Evolutionary conservation across 2,113 vertebrate genomes (phyloP), one percentile per base, ranked within the genome.

Genomic region (Puma concolor): DNA sequence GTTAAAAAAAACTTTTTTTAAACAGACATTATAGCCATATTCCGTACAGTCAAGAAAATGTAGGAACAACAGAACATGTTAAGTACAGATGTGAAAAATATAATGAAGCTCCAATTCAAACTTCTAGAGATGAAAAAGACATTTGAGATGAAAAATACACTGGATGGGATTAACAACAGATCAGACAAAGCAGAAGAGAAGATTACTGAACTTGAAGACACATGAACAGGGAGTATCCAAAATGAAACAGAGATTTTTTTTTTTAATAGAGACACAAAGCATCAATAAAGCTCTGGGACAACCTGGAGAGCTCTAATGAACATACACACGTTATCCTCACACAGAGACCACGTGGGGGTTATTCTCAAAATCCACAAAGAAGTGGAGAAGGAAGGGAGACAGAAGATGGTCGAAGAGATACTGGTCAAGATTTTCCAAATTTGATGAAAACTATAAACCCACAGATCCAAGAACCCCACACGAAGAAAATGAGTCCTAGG

Each of bases 401-500:
- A 60, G 13, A 88, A 88, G 69, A 29, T 4, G n/a, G 21, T 12
- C 16, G 0, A 71, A 87, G 41, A 88, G 36, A 57, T 44, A 81
- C 57, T 14, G 16, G 31, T 52, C 16, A 57, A n/a, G 82, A 87
- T 15, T 23, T 92, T n/a, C 41, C n/a, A 72, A 57, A 83, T 48
- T 67, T 93, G 36, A 31, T 77, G 48, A 44, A 88, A 88, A 67
- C 31, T 27, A 25, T 33, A 60, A 57, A 48, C 10, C 23, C 44
- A 76, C 36, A 67, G 15, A 38, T 66, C 66, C 57, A 69, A 83
- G 41, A 85, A 67, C 5, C 21, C 88, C 27, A 57, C 38, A 77
- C 23, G 57, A 95, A 89, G 79, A 93, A 79, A 93, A 94, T 23
- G 17, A 90, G 13, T 31, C 64, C 52, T 84, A 89, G 50, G 50